A percentile compares a stretch with the other conserved stretches of the same genome.
Conservation (phyloP, 2,113 vertebrate genomes). For the Microcebus griseorufus region DNA sequence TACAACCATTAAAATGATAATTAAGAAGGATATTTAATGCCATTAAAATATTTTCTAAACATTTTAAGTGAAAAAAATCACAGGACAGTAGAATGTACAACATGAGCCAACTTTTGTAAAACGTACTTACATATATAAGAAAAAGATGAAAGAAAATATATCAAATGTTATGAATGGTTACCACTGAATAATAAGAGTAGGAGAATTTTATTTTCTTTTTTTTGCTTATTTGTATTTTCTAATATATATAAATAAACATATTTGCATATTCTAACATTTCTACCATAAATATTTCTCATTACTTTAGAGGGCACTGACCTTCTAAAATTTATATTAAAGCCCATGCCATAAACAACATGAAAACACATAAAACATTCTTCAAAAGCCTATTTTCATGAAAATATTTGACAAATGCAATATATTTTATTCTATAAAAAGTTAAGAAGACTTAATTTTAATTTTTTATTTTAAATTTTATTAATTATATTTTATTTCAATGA, state of each 20-base stretch:
- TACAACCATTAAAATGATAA: slow-evolving; percentile 36
- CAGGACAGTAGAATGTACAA: neutral
- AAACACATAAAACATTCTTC: neutral
- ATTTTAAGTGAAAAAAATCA: neutral
- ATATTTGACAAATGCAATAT: neutral
- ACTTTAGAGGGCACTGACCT: neutral
- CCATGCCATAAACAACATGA: neutral
- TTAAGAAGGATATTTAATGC: slow-evolving; percentile 42
- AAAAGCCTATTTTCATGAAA: neutral
- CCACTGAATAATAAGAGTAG: neutral
- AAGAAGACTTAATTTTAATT: neutral
- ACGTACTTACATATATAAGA: neutral
- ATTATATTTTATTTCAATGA: neutral
- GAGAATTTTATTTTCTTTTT: slow-evolving; percentile 1
- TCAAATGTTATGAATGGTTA: neutral
- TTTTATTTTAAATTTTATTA: too few relatives aligned
- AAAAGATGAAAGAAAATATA: slow-evolving; percentile 26
- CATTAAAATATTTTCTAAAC: slow-evolving; percentile 27
- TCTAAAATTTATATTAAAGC: slow-evolving; percentile 34
- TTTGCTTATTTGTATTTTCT: slow-evolving; percentile 36
- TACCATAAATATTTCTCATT: slow-evolving; percentile 11
- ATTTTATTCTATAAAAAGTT: slow-evolving; percentile 21
- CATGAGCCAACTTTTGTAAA: neutral
- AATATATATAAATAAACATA: neutral
- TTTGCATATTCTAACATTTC: slow-evolving; percentile 17